Base-by-base conservation (phyloP, 1,140 invertebrate genomes). In the Macrosteles quadrilineatus region DNA sequence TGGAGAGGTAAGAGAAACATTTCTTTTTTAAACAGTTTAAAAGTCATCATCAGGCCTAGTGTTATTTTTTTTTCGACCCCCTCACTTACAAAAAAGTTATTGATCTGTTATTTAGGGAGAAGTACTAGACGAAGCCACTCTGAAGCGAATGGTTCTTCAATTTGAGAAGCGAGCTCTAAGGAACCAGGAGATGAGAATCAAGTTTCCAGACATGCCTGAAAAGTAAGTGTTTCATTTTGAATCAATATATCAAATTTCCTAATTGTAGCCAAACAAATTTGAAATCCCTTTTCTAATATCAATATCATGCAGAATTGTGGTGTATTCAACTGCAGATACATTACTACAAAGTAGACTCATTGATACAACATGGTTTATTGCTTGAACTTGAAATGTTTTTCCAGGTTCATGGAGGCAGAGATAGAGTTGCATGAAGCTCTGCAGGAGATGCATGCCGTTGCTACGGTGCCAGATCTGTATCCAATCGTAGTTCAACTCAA, bases 121-220 rank as follows among this genome's bases (percentile, higher is more conserved):
- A 77, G 83, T 90, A 2, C 80, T 98, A 36, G 94, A 98, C 85
- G 96, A 98, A 76, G 87, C 87, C 29, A 88, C 88, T 50, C 83
- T 98, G 1, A 98, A 98, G 77, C 90, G 92, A 78, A 87, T 98
- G 77, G 87, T 98, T 36, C 81, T 97, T 17, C 85, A 92, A 55
- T 97, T 99, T 84, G 98, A 99, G 78, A 98, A 99, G 78, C 88
- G 92, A 78, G 90, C 92, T 47, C 83, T 97, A 0, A 96, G 91
- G 81, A 99, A 99, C 80, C 92, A 98, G 79, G 97, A 99, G 84
- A 95, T 98, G 90, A 87, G 98, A 75, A 98, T 99, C 0, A 99
- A 99, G 81, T 99, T 96, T 83, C 93, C 96, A 1, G 97, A 99
- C 81, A 89, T 93, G 75, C 95, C 98, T 45, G 94, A 98, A 79